Percentiles rank a stretch among this genome's conserved stretches.
These are phyloP conservation scores for Antechinus stuartii DNA, from an alignment of 2,113 vertebrate species.

Conservation along the genomic window DNA sequence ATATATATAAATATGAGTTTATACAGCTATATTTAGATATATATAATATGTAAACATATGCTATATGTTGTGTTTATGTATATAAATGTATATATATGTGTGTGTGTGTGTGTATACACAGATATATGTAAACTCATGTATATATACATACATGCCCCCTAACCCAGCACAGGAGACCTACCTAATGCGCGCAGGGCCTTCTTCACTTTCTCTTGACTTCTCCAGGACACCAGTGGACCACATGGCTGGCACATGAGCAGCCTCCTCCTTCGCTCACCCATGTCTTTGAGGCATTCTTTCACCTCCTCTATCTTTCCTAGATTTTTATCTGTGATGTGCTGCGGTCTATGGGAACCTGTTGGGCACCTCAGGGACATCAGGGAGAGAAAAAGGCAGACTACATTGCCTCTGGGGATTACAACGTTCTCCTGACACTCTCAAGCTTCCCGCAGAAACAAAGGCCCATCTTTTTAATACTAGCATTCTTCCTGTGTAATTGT, in stretches of 20 bases:
- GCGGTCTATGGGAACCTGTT: neutral
- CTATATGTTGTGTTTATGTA: too few species aligned
- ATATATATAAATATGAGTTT: too few species aligned
- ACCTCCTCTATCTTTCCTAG: neutral
- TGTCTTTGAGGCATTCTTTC: neutral
- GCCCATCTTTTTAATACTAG: neutral
- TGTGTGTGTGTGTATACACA: too few species aligned
- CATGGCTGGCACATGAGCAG: neutral
- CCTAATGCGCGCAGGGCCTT: neutral
- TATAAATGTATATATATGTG: too few species aligned
- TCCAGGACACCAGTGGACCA: neutral
- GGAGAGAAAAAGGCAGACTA: neutral
- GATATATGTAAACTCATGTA: neutral
- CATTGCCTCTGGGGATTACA: neutral
- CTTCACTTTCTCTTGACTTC: neutral
- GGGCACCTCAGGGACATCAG: neutral
- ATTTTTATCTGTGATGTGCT: neutral
- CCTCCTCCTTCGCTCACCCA: neutral
- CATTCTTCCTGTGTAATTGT: neutral
- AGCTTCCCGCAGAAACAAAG: neutral
- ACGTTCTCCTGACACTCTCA: neutral
- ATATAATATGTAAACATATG: too few species aligned
- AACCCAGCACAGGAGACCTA: too few species aligned
- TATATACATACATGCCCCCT: neutral
- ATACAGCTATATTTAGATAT: too few species aligned